Conservation (phyloP, 2,113 vertebrate genomes). For the Tauraco erythrolophus region DNA sequence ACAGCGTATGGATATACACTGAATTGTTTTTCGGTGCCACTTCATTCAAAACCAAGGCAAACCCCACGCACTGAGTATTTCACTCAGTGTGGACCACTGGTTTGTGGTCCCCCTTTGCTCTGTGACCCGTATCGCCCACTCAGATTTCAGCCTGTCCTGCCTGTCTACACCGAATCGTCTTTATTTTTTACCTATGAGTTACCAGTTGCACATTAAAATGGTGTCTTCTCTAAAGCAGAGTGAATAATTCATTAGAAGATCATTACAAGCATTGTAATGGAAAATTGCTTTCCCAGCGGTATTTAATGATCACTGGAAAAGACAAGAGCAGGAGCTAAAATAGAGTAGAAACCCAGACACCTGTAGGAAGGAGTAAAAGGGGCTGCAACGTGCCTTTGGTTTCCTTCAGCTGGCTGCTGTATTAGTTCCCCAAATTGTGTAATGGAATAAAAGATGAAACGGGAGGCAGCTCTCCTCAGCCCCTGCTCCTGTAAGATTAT, state of each 20-base stretch:
- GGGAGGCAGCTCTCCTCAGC: background rate
- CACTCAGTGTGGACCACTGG: background rate
- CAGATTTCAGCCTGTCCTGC: background rate
- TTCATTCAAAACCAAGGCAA: background rate
- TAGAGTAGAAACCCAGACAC: background rate
- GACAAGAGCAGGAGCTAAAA: slow-evolving; percentile 2
- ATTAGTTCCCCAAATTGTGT: background rate
- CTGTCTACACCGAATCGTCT: background rate
- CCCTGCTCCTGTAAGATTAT: background rate
- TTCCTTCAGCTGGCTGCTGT: slow-evolving; percentile 9
- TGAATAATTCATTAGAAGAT: slow-evolving; percentile 82
- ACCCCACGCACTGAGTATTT: background rate
- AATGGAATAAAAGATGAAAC: background rate
- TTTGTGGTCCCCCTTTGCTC: background rate
- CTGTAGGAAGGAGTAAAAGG: background rate
- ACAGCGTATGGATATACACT: no score
- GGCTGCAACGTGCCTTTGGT: background rate
- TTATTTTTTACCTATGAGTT: slow-evolving; percentile 60
- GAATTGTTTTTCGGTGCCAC: background rate
- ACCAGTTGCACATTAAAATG: slow-evolving; percentile 24
- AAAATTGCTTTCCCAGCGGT: slow-evolving; percentile 73
- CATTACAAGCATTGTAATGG: slow-evolving; percentile 75
- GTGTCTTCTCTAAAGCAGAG: slow-evolving; percentile 67
- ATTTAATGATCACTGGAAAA: slow-evolving; percentile 66
- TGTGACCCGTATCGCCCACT: background rate